Conservation (phyloP, 2,113 vertebrate genomes). For the Phyllopteryx taeniolatus region DNA sequence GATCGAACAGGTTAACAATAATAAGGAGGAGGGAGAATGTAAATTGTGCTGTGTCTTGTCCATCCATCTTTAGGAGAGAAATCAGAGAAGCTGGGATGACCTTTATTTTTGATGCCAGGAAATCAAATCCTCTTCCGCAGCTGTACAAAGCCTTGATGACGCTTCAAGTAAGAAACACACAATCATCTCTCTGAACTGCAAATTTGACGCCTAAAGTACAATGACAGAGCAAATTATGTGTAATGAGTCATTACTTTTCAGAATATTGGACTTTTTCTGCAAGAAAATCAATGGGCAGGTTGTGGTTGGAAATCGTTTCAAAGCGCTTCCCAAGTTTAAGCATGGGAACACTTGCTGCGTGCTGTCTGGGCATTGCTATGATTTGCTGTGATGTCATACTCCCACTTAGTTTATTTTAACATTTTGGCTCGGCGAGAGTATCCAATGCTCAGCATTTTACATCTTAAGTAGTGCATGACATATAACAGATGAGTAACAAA, state of each 20-base stretch:
- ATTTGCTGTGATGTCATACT: neutral
- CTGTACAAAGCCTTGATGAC: constrained; percentile 78
- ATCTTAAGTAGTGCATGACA: neutral
- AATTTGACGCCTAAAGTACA: neutral
- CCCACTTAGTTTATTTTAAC: neutral
- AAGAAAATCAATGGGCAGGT: neutral
- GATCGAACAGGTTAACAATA: neutral
- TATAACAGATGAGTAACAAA: neutral
- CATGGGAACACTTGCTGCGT: no score
- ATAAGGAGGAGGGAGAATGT: neutral
- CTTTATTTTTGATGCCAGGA: constrained; percentile 81
- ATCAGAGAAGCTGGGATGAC: constrained; percentile 73
- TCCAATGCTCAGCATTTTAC: neutral
- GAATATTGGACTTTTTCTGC: neutral
- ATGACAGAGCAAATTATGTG: neutral
- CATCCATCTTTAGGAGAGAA: constrained; percentile 69
- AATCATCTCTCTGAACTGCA: neutral
- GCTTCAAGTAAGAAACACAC: constrained; percentile 73
- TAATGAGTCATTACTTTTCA: neutral
- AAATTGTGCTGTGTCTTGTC: neutral
- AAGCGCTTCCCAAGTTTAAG: neutral
- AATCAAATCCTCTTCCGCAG: constrained; percentile 57
- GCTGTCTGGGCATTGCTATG: neutral
- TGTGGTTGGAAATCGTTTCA: neutral
- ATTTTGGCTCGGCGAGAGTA: neutral